These are phyloP conservation scores for Porites australiensis DNA, from an alignment of 64 coral and sea anemone species.

Conservation along the genomic window DNA sequence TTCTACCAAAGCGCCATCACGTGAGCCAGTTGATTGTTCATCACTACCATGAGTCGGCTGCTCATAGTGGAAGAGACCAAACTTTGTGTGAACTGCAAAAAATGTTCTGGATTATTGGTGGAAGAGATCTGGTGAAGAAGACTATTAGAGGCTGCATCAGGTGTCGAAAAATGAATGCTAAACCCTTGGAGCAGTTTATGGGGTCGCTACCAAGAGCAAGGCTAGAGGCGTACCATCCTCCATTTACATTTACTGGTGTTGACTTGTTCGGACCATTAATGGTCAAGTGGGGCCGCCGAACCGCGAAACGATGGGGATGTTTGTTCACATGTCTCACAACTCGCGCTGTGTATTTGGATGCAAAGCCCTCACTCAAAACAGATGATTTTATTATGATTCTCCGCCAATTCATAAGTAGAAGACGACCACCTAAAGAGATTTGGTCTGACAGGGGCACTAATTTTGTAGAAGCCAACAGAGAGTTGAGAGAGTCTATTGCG, in stretches of 20 bases:
- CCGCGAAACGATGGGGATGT: conserved; percentile 74
- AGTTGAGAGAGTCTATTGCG: no score
- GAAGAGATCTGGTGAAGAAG: conserved; percentile 64
- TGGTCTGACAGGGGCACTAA: no score
- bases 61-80: conserved; percentile 81
- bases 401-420: conserved; percentile 66
- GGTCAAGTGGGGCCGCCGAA: conserved; percentile 69
- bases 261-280: conserved; percentile 73
- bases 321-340: conserved; percentile 79
- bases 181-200: conserved; percentile 81
- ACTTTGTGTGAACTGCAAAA: conserved; percentile 60
- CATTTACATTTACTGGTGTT: conserved; percentile 73
- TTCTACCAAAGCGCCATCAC: conserved; percentile 42
- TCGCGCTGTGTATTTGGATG: conserved; percentile 65
- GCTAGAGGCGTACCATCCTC: conserved; percentile 72
- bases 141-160: conserved; percentile 75
- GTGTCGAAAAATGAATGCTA: conserved; percentile 74
- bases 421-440: no score
- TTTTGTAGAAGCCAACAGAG: no score
- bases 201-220: conserved; percentile 67
- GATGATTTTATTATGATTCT: conserved; percentile 63
- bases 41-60: conserved; percentile 62
- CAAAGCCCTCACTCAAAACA: conserved; percentile 63
- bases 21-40: conserved; percentile 65
- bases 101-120: conserved; percentile 74